Evolutionary conservation across 2,113 vertebrate genomes (phyloP).

Genomic region (Limnothrissa miodon): DNA sequence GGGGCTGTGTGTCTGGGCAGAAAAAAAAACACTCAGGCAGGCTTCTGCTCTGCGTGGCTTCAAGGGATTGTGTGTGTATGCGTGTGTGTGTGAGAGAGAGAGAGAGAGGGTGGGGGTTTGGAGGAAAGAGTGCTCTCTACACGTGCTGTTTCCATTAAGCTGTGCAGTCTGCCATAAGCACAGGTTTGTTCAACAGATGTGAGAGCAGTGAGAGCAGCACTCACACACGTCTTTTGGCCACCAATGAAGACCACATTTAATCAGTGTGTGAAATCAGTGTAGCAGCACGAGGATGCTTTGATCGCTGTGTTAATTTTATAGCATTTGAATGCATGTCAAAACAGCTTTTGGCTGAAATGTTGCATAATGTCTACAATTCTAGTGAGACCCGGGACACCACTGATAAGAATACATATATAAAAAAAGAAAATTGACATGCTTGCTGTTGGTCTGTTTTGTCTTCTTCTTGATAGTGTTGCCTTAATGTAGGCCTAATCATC

Average conservation of each 20-base stretch:
- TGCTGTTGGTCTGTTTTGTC: not conserved
- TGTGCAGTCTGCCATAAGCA: slow-evolving; percentile 37
- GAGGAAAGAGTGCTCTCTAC: not conserved
- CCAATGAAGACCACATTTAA: slow-evolving; percentile 17
- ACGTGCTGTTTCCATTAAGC: slow-evolving; percentile 54
- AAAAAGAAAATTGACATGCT: not conserved
- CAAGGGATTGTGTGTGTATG: slow-evolving; percentile 1
- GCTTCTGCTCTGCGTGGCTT: slow-evolving; percentile 1
- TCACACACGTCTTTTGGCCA: not conserved
- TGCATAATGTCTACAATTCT: slow-evolving; percentile 26
- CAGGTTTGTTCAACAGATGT: slow-evolving; percentile 53
- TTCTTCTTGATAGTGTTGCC: not conserved
- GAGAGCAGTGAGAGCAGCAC: slow-evolving; percentile 36
- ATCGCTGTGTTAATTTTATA: slow-evolving; percentile 53
- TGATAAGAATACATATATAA: not conserved
- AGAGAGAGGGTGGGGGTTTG: not conserved
- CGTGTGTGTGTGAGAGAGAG: not conserved
- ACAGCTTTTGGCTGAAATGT: slow-evolving; percentile 39
- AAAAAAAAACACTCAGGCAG: not conserved
- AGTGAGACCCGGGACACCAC: not conserved
- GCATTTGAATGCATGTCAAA: slow-evolving; percentile 36
- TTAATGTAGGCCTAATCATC: not conserved
- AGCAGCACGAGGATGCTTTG: slow-evolving; percentile 36
- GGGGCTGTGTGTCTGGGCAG: not conserved
- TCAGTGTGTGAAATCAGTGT: slow-evolving; percentile 42